Base-by-base conservation (phyloP, 37 sponge, comb jelly and placozoan species). In the Axinella damicornis region DNA sequence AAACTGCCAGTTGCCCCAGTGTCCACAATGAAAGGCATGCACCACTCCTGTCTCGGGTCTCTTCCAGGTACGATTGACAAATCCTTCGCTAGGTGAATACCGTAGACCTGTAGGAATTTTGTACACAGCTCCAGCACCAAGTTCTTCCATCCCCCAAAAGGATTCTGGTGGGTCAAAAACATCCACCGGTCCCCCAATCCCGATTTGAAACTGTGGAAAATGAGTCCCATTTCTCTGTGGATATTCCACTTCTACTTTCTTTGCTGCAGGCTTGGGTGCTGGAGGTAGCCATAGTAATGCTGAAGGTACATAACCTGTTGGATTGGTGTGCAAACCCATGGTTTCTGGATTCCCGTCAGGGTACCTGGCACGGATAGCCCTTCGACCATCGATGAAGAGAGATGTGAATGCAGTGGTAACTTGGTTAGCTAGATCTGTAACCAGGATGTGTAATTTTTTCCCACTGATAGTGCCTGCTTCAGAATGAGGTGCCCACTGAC, bases 281-380 rank as follows among this genome's bases (percentile, higher is more conserved):
- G 72, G 72, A 20, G 72, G 40, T 5, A 40, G 21, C 41, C 58
- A 28, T 25, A 27, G 27, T 21, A 56, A 79, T 25, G 71, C 89
- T 36, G 13, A 40, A 20, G 78, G 30, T 0, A 83, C 77, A 71
- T 83, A 90, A 30, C 86, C 85, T n/a, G 83, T 90, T 40, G 91
- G 91, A 24, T 61, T 79, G 55, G 81, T 81, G 36, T 83, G 76
- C 32, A 83, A 70, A 20, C 90, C 90, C 77, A 71, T 83, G 39
- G 77, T 83, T 70, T 83, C 80, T 40, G 90, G 90, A 40, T 90
- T 90, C 17, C 90, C 90, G 46, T 90, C 84, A 37, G 90, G 90
- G 57, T 83, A 90, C 25, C 90, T 38, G 21, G 90, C 90, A 53
- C 86, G 85, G 24, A 83, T 69, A 60, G 84, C 84, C 46, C 89